Conservation (phyloP, 2,113 vertebrate species). For the Ictidomys tridecemlineatus region DNA sequence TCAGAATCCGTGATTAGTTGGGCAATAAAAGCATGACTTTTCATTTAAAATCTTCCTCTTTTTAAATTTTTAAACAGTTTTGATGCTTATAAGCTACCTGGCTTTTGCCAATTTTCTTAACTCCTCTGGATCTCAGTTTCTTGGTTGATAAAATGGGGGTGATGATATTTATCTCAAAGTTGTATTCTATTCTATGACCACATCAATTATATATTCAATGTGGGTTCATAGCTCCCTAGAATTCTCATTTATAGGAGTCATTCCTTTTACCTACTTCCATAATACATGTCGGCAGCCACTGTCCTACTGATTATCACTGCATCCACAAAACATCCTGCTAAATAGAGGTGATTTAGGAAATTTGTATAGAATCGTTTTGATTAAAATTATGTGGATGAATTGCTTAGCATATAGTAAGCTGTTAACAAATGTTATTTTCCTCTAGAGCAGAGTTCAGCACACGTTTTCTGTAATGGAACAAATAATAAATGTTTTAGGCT, state of each 20-base stretch:
- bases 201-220: background rate
- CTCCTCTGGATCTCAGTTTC: background rate
- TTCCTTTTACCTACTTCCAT: background rate
- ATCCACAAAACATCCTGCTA: background rate
- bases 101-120: background rate
- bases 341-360: slow-evolving; percentile 27
- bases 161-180: slow-evolving; percentile 24
- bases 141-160: background rate
- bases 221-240: background rate
- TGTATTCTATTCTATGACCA: background rate
- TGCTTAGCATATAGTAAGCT: background rate
- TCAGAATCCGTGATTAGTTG: too few relatives aligned
- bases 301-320: background rate
- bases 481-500: slow-evolving; percentile 6
- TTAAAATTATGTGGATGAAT: slow-evolving; percentile 45
- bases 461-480: background rate
- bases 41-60: background rate
- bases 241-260: background rate
- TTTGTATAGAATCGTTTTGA: slow-evolving; percentile 50
- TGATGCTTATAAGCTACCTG: background rate
- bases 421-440: slow-evolving; percentile 9
- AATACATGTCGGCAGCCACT: background rate
- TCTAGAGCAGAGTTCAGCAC: background rate
- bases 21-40: background rate
- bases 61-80: background rate